Base-by-base conservation (phyloP, 2,797 vertebrate genomes). In the Pagetopsis macropterus region DNA sequence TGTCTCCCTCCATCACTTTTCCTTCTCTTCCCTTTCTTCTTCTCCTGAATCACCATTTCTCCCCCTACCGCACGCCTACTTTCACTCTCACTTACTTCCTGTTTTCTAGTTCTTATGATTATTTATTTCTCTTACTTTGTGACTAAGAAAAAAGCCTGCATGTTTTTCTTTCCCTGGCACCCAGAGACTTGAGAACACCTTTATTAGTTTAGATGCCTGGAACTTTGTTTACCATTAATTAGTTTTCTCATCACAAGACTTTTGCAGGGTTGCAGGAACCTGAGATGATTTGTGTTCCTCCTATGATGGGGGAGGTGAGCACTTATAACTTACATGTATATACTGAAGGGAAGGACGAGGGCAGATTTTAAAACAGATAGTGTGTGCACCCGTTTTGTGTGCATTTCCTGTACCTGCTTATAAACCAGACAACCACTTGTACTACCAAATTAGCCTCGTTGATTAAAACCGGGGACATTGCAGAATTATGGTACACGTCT, bases 171-270 rank as follows among this genome's bases (percentile, higher is more conserved):
- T 37, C 8, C 57, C 17, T 73, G 65, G 60, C 76, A 71, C 44
- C 33, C 4, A 10, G 3, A 41, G n/a, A 61, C 67, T 71, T 15
- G 13, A 59, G 17, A 78, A 77, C 1, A 65, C 72, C 71, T 81
- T 78, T 81, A 72, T 81, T 72, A 67, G 65, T 44, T 70, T 31
- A 43, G 46, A 70, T 37, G 44, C 43, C 21, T 65, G 41, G 0
- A 72, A 74, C 76, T 61, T 82, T 82, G 76, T 82, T 88, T 74
- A 77, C 64, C 37, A 23, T 75, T 86, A 87, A 89, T 87, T 85
- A 82, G 58, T 79, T 87, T 84, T 79, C 61, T 71, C 74, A 80
- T 83, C 65, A 71, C 63, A 70, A 12, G 40, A 13, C 41, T 64
- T 44, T 23, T 49, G 69, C 16, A 1, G 10, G 7, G 64, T 70